Base-by-base conservation (phyloP, 2,797 vertebrate genomes). In the Meriones psammophilus region DNA sequence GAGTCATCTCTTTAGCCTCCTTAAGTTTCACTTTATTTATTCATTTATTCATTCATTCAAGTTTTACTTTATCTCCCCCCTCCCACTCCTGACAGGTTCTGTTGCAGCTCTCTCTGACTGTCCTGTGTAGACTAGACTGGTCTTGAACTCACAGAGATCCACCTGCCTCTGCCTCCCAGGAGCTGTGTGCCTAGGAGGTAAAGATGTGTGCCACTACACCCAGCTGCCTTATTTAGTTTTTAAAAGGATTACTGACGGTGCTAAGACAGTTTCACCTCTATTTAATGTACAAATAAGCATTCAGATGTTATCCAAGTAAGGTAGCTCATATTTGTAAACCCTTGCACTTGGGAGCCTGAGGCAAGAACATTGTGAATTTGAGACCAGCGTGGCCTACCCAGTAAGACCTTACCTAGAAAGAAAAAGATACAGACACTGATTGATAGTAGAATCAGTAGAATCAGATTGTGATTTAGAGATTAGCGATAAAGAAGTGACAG, bases 221-320 rank as follows among this genome's bases (percentile, higher is more conserved):
- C 3, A 42, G 18, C 42, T 68, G 83, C 83, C 42, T 87, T 71
- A 17, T 18, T 30, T 20, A 5, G 17, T 42, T 79, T 95, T 88
- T 90, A 50, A 85, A 89, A 89, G 50, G 89, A 69, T 89, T 33
- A 15, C 30, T 90, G 9, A 54, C 91, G 86, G 15, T 62, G 17
- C 64, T 84, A 46, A 96, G 66, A 22, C 89, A 86, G 76, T 91
- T 92, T 94, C 92, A 76, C 64, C 58, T 96, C 22, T 74, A 93
- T 88, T 91, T 88, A 94, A 56, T 66, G 50, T 80, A 26, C 28
- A 91, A 86, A 26, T 89, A 84, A 92, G 90, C 66, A 71, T 81
- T 96, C 62, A 89, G 8, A 69, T 96, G 15, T 89, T 88, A 46
- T 18, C 26, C 56, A 33, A 28, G 69, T 77, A 46, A n/a, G 7